Evolutionary conservation across 2,113 vertebrate genomes (phyloP), one percentile per base, ranked within the genome.

Genomic region (Plestiodon gilberti): DNA sequence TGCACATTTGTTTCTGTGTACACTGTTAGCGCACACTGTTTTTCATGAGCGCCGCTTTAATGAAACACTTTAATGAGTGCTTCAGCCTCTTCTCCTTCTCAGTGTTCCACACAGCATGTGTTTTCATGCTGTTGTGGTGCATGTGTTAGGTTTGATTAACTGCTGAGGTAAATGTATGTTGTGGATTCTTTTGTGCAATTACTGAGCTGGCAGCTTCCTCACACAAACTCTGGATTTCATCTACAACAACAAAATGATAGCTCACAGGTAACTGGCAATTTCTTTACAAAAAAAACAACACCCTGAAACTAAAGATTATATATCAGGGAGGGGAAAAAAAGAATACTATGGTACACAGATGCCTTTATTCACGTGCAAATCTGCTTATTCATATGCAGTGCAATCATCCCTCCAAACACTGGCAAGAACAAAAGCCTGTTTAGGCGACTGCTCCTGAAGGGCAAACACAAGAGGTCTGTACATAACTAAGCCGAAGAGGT

Each of bases 401-500:
- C 64, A 85, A 52, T 59, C 61, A n/a, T 48, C 79, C 81, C 6
- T 2, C 15, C 22, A 70, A 78, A 87, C 52, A 82, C 33, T 18
- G 35, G 9, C 14, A 70, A 18, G 62, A 71, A 76, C 64, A 71
- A 61, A 76, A 88, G n/a, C 17, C 57, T 48, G 7, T 75, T 75
- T 23, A 64, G 61, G 43, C 43, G 10, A 40, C 23, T 76, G 9
- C 33, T 87, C 15, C 30, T 76, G 69, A 79, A 79, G 40, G 62
- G 70, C 82, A 84, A 64, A 75, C 22, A 67, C 15, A 80, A 84
- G 43, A 74, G 77, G 52, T 87, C 62, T 61, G 80, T 30, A 80
- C 40, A 35, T 22, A 65, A 61, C 13, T n/a, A 80, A 78, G 70
- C 17, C 43, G 78, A 40, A 84, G 33, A 81, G 10, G 23, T 62